Base-by-base conservation (phyloP, 92 coral and sea anemone genomes). In the Epizoanthus fatuus region DNA sequence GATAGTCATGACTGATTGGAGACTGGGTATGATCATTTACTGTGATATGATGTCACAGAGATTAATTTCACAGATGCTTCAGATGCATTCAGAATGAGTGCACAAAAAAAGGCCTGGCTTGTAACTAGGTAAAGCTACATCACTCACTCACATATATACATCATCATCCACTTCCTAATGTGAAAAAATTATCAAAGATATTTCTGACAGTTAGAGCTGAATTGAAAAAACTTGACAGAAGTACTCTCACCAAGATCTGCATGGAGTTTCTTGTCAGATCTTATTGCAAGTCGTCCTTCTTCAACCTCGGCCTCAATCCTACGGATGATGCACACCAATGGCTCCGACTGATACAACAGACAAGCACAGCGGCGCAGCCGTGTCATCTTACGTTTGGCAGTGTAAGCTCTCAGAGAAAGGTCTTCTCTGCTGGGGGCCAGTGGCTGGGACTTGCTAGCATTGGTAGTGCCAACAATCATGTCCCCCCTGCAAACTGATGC, bases 361-460 rank as follows among this genome's bases (percentile, higher is more conserved):
- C 99, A 97, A 8, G 99, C 97, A 86, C 94, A 63, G 55, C 99
- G 92, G 11, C 98, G 80, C 5, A 97, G 94, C 39, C 98, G 97
- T 5, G 97, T 93, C 99, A 97, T 97, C 85, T 93, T 93, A 38
- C 99, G 96, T 37, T 90, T 92, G 40, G 99, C 98, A 62, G 98
- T 95, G 85, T 97, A 97, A 63, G 93, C 86, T 57, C 96, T 87
- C 32, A 97, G 69, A 64, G 99, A 97, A 17, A 97, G 93, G 74
- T 81, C 98, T 75, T 97, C 99, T 72, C 79, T 91, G 15, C 96
- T 95, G 19, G 99, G 99, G 32, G 99, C 99, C 60, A 95, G 81
- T 4, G 98, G 98, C 62, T 97, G 99, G 16, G 94, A 88, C 59
- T 87, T 90, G 84, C 72, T 86, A 22, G 56, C 62, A 9, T 63